Evolutionary conservation across 2,113 vertebrate genomes (phyloP).

Genomic region (Arothron firmamentum): DNA sequence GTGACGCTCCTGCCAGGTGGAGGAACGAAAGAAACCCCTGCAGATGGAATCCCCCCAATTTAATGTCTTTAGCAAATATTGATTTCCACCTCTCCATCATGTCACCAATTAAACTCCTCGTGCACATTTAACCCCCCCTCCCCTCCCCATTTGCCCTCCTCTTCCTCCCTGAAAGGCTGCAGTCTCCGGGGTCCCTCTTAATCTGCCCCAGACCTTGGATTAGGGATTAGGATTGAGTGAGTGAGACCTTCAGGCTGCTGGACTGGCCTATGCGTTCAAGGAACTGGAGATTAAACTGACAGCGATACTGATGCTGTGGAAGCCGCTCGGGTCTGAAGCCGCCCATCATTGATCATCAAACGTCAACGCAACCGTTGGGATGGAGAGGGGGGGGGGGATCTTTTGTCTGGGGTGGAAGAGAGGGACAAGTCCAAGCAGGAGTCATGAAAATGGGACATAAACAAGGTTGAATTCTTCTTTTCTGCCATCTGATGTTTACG

Average conservation of each 20-base stretch:
- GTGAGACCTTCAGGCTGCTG: slow-evolving; percentile 23
- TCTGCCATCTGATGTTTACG: slow-evolving; percentile 1
- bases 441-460: neutral
- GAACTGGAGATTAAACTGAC: slow-evolving; percentile 55
- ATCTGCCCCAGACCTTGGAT: slow-evolving; percentile 67
- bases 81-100: too few species aligned
- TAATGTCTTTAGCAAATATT: too few species aligned
- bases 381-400: slow-evolving; percentile 12
- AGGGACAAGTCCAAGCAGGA: slow-evolving; percentile 8
- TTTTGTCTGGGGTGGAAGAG: slow-evolving; percentile 19
- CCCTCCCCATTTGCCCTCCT: slow-evolving; percentile 15
- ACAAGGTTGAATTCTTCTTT: slow-evolving; percentile 10
- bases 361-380: slow-evolving; percentile 35
- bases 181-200: slow-evolving; percentile 47
- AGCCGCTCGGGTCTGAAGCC: slow-evolving; percentile 11
- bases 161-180: slow-evolving; percentile 24
- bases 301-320: slow-evolving; percentile 46
- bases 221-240: slow-evolving; percentile 64
- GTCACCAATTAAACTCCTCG: too few species aligned
- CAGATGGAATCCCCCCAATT: too few species aligned
- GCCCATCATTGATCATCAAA: slow-evolving; percentile 49
- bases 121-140: too few species aligned
- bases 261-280: slow-evolving; percentile 49
- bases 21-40: too few species aligned
- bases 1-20: neutral